A percentile compares a stretch with the other conserved stretches of the same genome.
Evolutionary conservation across 2,888 invertebrate species (phyloP).

Genomic region (Drosophila conformis): DNA sequence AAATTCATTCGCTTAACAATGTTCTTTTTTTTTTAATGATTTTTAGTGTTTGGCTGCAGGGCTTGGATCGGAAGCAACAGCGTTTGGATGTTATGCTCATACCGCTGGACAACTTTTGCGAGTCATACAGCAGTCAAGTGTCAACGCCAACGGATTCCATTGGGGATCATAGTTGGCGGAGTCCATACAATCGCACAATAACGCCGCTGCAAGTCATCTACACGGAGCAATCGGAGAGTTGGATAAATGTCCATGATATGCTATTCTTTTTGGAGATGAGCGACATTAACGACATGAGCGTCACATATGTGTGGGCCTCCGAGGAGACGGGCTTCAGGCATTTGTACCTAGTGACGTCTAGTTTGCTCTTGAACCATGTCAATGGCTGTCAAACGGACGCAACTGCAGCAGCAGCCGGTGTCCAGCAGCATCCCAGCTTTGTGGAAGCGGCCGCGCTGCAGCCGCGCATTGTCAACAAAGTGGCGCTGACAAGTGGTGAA

Average conservation of each 20-base stretch:
- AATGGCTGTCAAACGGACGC: constrained; percentile 85
- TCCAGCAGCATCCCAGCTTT: constrained; percentile 67
- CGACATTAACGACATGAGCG: constrained; percentile 71
- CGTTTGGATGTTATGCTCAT: constrained; percentile 93
- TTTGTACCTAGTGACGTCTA: constrained; percentile 91
- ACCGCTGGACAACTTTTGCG: constrained; percentile 91
- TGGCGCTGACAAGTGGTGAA: constrained; percentile 93
- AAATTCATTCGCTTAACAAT: not conserved
- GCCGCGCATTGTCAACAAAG: constrained; percentile 89
- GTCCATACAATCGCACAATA: constrained; percentile 82
- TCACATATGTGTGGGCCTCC: constrained; percentile 95
- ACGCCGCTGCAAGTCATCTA: constrained; percentile 85
- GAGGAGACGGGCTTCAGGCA: constrained; percentile 96
- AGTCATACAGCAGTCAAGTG: constrained; percentile 85
- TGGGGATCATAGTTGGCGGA: constrained; percentile 84
- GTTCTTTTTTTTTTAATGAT: not conserved
- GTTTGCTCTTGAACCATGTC: constrained; percentile 81
- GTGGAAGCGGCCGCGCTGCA: constrained; percentile 82
- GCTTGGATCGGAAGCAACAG: constrained; percentile 95
- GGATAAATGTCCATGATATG: constrained; percentile 97
- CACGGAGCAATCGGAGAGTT: constrained; percentile 88
- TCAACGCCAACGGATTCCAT: constrained; percentile 84
- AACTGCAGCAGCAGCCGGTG: constrained; percentile 53
- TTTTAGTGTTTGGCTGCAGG: constrained; percentile 94
- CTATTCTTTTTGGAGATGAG: constrained; percentile 90